phyloP scores from a whole-genome alignment of 2,797 vertebrate species.

The Cirrhinus molitorella region DNA sequence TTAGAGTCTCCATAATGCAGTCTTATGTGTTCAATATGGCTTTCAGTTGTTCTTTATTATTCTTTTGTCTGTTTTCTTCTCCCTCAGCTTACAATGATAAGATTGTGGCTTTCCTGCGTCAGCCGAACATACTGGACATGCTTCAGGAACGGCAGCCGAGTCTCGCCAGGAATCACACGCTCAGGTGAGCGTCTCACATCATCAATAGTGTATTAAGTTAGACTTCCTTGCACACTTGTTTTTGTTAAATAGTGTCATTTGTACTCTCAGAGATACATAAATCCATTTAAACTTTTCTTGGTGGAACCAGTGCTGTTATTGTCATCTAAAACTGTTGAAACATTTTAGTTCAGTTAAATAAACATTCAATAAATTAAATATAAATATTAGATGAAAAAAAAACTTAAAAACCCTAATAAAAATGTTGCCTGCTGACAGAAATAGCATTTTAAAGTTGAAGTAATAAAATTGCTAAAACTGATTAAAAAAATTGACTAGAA shows the following conservation, averaged over 20 bases:
- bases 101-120: conserved; percentile 96
- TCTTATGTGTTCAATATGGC: too few relatives aligned
- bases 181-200: conserved; percentile 84
- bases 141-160: conserved; percentile 95
- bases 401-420: too few relatives aligned
- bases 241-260: background rate
- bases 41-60: background rate
- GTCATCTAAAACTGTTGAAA: background rate
- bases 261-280: background rate
- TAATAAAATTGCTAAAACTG: too few relatives aligned
- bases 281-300: background rate
- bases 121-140: conserved; percentile 96
- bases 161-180: conserved; percentile 89
- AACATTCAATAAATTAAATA: background rate
- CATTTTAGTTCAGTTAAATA: background rate
- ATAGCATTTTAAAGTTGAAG: too few relatives aligned
- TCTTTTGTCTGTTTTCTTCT: conserved; percentile 31
- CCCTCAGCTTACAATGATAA: conserved; percentile 96
- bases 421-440: too few relatives aligned
- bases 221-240: too few relatives aligned
- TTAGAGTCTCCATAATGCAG: background rate
- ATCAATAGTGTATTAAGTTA: too few relatives aligned
- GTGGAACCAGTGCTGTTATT: background rate
- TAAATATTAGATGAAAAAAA: too few relatives aligned
- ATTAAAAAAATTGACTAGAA: too few relatives aligned